Evolutionary conservation across 2,113 vertebrate genomes (phyloP).

Genomic region (Pseudorectes ferrugineus): DNA sequence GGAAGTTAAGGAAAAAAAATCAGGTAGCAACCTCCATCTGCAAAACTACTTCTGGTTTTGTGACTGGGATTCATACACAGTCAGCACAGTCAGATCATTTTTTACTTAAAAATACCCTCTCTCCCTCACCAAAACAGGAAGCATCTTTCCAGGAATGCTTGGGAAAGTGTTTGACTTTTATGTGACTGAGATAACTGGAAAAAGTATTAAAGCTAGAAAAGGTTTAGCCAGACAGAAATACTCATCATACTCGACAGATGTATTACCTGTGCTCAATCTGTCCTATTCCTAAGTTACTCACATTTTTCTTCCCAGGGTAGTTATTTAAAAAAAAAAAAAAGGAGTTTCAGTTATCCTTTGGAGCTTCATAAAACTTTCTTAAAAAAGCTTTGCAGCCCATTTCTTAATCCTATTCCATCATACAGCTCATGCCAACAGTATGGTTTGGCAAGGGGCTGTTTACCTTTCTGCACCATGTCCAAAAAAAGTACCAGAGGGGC

Average conservation of each 20-base stretch:
- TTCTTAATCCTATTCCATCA: background rate
- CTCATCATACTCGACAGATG: background rate
- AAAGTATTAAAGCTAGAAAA: background rate
- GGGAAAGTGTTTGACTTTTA: slow-evolving; percentile 8
- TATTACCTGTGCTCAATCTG: background rate
- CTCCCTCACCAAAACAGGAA: slow-evolving; percentile 28
- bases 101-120: slow-evolving; percentile 20
- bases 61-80: background rate
- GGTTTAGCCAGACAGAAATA: background rate
- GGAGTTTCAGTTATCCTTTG: background rate
- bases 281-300: background rate
- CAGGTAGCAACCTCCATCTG: slow-evolving; percentile 30
- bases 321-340: background rate
- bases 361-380: background rate
- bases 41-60: slow-evolving; percentile 28
- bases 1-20: background rate
- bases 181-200: slow-evolving; percentile 11
- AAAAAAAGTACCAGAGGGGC: background rate
- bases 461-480: background rate
- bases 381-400: background rate
- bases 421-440: background rate
- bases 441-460: background rate
- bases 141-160: slow-evolving; percentile 39
- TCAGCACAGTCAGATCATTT: background rate
- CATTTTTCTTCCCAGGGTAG: background rate